Conservation (phyloP, 2,113 vertebrate genomes). For the Zapornia atra region DNA sequence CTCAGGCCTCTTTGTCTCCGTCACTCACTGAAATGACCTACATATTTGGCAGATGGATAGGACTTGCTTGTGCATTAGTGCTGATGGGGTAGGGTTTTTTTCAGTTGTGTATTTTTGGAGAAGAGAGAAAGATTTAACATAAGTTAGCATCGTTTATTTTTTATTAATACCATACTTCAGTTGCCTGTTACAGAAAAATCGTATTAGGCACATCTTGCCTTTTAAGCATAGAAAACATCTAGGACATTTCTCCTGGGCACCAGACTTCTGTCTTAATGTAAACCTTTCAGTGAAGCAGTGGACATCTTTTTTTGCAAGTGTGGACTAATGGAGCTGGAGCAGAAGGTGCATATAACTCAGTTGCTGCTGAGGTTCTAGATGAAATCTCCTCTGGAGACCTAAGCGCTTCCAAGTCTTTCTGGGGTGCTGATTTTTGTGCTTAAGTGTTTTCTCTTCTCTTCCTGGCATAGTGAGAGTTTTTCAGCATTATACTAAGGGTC, state of each 20-base stretch:
- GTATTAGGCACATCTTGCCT: slow-evolving; percentile 25
- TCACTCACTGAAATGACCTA: slow-evolving; percentile 66
- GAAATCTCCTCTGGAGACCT: neutral
- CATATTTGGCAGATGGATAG: slow-evolving; percentile 62
- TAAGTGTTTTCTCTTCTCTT: slow-evolving; percentile 15
- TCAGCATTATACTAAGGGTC: neutral
- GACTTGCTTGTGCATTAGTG: slow-evolving; percentile 54
- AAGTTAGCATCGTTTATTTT: slow-evolving; percentile 69
- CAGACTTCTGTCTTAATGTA: slow-evolving; percentile 33
- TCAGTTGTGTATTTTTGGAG: slow-evolving; percentile 51
- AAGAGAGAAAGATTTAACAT: slow-evolving; percentile 54
- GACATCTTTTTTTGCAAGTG: neutral
- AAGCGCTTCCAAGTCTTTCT: neutral
- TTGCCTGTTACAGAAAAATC: slow-evolving; percentile 58
- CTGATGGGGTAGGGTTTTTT: slow-evolving; percentile 35
- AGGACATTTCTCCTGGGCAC: slow-evolving; percentile 52
- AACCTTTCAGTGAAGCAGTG: slow-evolving; percentile 25
- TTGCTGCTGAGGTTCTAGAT: neutral
- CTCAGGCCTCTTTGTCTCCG: slow-evolving; percentile 56
- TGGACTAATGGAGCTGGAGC: neutral
- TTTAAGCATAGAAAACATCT: slow-evolving; percentile 43
- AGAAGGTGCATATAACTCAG: slow-evolving; percentile 14
- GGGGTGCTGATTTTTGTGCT: neutral
- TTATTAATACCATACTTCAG: slow-evolving; percentile 64
- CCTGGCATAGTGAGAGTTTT: neutral